Evolutionary conservation across 1,140 invertebrate genomes (phyloP), one percentile per base, ranked within the genome.

Genomic region (Pantala flavescens): DNA sequence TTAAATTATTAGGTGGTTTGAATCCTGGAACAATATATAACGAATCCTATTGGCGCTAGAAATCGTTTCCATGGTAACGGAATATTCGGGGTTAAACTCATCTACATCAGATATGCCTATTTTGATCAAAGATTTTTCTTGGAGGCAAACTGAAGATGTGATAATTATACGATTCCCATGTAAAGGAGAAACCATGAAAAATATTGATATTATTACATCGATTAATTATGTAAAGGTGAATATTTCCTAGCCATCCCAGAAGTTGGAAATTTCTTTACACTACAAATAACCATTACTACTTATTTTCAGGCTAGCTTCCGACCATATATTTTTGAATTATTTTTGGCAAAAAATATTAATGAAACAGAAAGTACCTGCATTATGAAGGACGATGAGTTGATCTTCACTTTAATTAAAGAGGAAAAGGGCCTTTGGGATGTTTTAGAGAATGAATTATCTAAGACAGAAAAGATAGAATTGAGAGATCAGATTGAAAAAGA

Each of bases 281-380:
- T 36, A 36, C 9, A 36, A 36, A 5, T 36, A 36, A 9, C 28
- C 28, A 9, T 36, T 5, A 36, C 28, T 36, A 5, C 28, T 77
- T 19, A 70, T 76, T 72, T 71, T 23, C n/a, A 91, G 84, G 85
- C 85, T 19, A 86, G 87, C 77, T 90, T 84, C 79, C 84, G 83
- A n/a, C 87, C 88, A 12, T 90, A 86, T 78, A 82, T 90, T 71
- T 88, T 90, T 78, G 89, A 91, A 83, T 80, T 87, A 36, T 89
- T 90, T 82, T 81, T 90, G 28, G 82, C 84, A 75, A 77, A 85
- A 63, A 78, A 84, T 12, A 84, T 91, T 7, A 79, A 87, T 76
- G 84, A 85, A 43, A 81, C 84, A 14, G 81, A 84, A 76, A 89
- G 88, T 78, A 84, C 83, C 75, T 90, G 88, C 77, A 85, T 82